phyloP scores from a whole-genome alignment of 30 jellyfish, hydroid and myxozoan genomes.

The Aurelia sp. region DNA sequence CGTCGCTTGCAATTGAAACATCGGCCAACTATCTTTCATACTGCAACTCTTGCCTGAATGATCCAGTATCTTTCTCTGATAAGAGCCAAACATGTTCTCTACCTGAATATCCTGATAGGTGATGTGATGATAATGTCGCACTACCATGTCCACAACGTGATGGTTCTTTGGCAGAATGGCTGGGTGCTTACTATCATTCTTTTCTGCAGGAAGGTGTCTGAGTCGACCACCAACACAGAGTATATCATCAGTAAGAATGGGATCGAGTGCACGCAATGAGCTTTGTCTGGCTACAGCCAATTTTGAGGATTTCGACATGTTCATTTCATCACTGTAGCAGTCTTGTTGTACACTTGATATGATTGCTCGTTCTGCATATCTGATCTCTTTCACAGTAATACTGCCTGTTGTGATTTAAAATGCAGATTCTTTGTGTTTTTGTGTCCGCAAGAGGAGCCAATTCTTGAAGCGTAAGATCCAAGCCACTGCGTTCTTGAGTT shows the following conservation, averaged over 20 bases:
- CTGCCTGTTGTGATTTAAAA: background rate
- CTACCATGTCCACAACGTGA: slow-evolving; percentile 34
- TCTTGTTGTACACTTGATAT: slow-evolving; percentile 41
- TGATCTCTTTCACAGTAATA: slow-evolving; percentile 10
- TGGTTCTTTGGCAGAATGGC: slow-evolving; percentile 60
- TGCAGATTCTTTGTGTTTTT: background rate
- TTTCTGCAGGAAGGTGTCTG: slow-evolving; percentile 8
- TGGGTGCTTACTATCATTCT: slow-evolving; percentile 42
- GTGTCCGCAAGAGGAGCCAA: background rate
- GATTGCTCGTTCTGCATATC: slow-evolving; percentile 34
- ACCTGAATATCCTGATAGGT: slow-evolving; percentile 53
- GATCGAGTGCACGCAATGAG: slow-evolving; percentile 10
- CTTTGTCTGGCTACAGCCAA: slow-evolving; percentile 2
- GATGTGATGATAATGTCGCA: slow-evolving; percentile 45
- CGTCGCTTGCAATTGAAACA: slow-evolving; percentile 50
- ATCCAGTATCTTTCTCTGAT: slow-evolving; percentile 60
- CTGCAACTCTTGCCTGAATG: slow-evolving; percentile 33
- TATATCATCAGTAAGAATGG: slow-evolving; percentile 36
- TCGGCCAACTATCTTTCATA: slow-evolving; percentile 11
- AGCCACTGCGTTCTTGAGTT: slow-evolving; percentile 10
- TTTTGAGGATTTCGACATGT: background rate
- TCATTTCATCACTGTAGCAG: slow-evolving; percentile 24
- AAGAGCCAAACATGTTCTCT: slow-evolving; percentile 44
- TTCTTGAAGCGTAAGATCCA: slow-evolving; percentile 4
- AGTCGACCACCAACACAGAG: slow-evolving; percentile 74